Evolutionary conservation across 2,797 vertebrate genomes (phyloP).

Genomic region (Sebastes itinus): DNA sequence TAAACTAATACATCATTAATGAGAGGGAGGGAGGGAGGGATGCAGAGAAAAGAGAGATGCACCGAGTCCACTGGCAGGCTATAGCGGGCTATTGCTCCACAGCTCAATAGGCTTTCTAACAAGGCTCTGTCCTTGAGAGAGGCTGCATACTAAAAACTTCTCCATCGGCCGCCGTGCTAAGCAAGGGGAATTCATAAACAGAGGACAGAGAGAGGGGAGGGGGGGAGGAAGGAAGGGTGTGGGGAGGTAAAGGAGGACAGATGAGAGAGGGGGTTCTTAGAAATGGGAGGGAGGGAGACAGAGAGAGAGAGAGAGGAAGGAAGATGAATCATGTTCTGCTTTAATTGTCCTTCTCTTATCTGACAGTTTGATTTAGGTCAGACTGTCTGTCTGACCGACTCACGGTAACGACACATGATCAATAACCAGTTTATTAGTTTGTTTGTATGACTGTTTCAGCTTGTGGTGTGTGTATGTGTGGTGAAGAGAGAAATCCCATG

Average conservation of each 20-base stretch:
- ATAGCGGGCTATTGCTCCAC: conserved; percentile 69
- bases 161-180: conserved; percentile 69
- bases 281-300: conserved; percentile 38
- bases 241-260: conserved; percentile 52
- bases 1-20: conserved; percentile 84
- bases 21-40: conserved; percentile 52
- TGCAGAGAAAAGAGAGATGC: conserved; percentile 54
- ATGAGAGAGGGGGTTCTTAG: conserved; percentile 59
- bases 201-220: conserved; percentile 64
- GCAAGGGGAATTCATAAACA: conserved; percentile 87
- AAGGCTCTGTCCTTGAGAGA: conserved; percentile 86
- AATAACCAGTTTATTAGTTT: conserved; percentile 65
- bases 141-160: conserved; percentile 87
- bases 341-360: conserved; percentile 70
- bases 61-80: conserved; percentile 56
- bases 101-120: conserved; percentile 83
- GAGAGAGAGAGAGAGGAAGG: conserved; percentile 16
- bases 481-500: conserved; percentile 24
- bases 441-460: conserved; percentile 54
- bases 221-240: conserved; percentile 7
- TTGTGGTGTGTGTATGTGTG: conserved; percentile 7
- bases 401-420: conserved; percentile 67
- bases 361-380: conserved; percentile 64
- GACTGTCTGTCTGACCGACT: conserved; percentile 59
- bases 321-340: conserved; percentile 65